phyloP scores from a whole-genome alignment of 1,140 invertebrate species.

The Bombyx mori region ASM3026992v2 NC_085128.1:5802501-5803000 shows the following conservation, averaged over 20 bases:
- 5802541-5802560: no score
- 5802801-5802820: slow-evolving; percentile 59
- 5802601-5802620: no score
- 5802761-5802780: slow-evolving; percentile 79
- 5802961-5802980: no score
- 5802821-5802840: slow-evolving; percentile 60
- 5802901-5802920: slow-evolving; percentile 1
- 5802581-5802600: no score
- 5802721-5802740: slow-evolving; percentile 96
- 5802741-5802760: slow-evolving; percentile 95
- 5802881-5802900: slow-evolving; percentile 19
- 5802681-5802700: slow-evolving; percentile 93
- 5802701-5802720: slow-evolving; percentile 97
- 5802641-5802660: not conserved
- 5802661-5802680: slow-evolving; percentile 69
- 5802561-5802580: no score
- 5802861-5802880: slow-evolving; percentile 55
- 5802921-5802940: no score
- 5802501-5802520: no score
- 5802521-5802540: no score
- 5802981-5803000: no score
- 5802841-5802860: slow-evolving; percentile 64
- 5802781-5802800: slow-evolving; percentile 25
- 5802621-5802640: no score
- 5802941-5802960: no score